Evolutionary conservation across 2,888 invertebrate genomes (phyloP), one percentile per base, ranked within the genome.

Genomic region (Junonia oenone): DNA sequence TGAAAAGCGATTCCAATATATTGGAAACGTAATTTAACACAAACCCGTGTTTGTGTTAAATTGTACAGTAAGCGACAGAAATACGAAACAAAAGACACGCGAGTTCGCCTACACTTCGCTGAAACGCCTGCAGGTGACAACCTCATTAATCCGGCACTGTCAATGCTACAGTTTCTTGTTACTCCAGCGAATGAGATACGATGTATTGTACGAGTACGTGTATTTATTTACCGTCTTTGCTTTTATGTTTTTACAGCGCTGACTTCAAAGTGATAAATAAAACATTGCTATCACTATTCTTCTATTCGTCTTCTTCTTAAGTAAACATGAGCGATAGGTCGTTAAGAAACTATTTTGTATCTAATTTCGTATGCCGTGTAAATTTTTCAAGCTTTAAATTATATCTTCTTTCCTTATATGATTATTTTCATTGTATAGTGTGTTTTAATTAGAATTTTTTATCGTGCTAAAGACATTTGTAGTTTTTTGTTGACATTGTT

Each of bases 131-230:
- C 53, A 49, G 53, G 58, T 61, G 62, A 61, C 63, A 55, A 55
- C 54, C 47, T 56, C 63, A 61, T 63, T 63, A 56, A 63, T 59
- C 53, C 56, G 43, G 19, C 47, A 47, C 53, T 59, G 63, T 63
- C 63, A 51, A 63, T 59, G 51, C 63, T 53, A 56, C 48, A 61
- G 57, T 63, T 57, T 59, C 57, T 59, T 54, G 54, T 53, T 61
- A 51, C 60, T 52, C 52, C 55, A 40, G 37, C 49, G 52, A 45
- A 55, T 45, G 55, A 56, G 56, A 61, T 55, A 55, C 55, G 37
- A 45, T 57, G 48, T 58, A 55, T 55, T 57, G 59, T 55, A 43
- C n/a, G 19, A 11, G 19, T 40, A 14, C 11, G 31, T 33, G 19
- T n/a, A 48, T 46, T 43, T 51, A 31, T 43, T 52, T 40, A 17